Evolutionary conservation across 1,140 invertebrate species (phyloP).

Genomic region (Anagrus nilaparvatae): DNA sequence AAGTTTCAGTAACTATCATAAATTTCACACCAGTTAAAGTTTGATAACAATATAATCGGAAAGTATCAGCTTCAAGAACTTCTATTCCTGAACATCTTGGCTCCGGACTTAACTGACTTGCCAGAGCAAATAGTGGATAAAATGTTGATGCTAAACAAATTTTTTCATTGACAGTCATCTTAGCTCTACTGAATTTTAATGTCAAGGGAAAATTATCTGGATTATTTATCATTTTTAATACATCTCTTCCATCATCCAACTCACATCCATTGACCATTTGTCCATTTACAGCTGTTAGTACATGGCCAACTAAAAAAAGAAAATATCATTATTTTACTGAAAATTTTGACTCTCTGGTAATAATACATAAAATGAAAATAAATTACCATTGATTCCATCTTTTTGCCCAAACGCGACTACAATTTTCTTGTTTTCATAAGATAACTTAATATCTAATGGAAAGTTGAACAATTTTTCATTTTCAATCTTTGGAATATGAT

Average conservation of each 20-base stretch:
- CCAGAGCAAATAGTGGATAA: constrained; percentile 91
- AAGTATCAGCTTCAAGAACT: constrained; percentile 90
- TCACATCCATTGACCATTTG: constrained; percentile 63
- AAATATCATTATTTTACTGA: not conserved
- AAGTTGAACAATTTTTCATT: constrained; percentile 84
- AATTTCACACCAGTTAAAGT: constrained; percentile 97
- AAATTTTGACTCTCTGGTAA: constrained; percentile 1
- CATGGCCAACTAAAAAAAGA: constrained; percentile 79
- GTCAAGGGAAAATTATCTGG: constrained; percentile 66
- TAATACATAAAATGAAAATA: constrained; percentile 1
- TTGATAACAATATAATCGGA: constrained; percentile 94
- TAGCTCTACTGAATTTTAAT: constrained; percentile 78
- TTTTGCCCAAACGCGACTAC: constrained; percentile 88
- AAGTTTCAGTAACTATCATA: constrained; percentile 84
- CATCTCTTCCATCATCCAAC: constrained; percentile 77
- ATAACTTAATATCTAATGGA: constrained; percentile 82
- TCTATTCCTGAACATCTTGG: constrained; percentile 93
- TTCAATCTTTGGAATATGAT: constrained; percentile 80
- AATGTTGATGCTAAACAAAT: constrained; percentile 92
- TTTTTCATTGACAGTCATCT: constrained; percentile 93
- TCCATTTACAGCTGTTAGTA: constrained; percentile 80
- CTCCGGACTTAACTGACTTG: constrained; percentile 93
- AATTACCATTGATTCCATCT: constrained; percentile 83
- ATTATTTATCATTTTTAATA: constrained; percentile 62
- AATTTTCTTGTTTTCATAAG: constrained; percentile 85